Evolutionary conservation across 2,113 vertebrate species (phyloP).

Genomic region (Oryzias melastigma): DNA sequence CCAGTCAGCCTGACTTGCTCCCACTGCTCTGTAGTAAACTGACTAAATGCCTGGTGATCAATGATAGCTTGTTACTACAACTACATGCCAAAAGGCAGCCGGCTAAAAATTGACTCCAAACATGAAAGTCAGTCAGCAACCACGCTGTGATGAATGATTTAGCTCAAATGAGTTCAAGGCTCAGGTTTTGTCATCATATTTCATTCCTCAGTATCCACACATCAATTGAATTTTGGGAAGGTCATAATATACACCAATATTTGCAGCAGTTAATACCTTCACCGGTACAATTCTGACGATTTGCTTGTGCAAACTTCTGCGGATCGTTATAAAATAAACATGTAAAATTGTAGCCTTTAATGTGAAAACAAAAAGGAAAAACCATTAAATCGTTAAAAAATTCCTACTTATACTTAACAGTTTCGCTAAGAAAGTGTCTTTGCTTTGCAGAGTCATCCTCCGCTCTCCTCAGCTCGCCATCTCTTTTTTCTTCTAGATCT

Average conservation of each 20-base stretch:
- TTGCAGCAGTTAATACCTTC: too few relatives aligned
- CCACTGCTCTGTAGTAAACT: slow-evolving; percentile 34
- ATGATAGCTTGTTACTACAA: slow-evolving; percentile 57
- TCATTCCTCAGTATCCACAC: slow-evolving; percentile 27
- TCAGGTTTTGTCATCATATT: slow-evolving; percentile 32
- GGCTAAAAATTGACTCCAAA: slow-evolving; percentile 65
- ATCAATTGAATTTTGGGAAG: slow-evolving; percentile 5
- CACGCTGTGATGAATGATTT: slow-evolving; percentile 50
- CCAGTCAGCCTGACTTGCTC: slow-evolving; percentile 43
- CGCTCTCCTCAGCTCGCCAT: slow-evolving; percentile 9
- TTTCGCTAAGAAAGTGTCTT: not conserved
- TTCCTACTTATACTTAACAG: too few relatives aligned
- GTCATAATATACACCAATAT: not conserved
- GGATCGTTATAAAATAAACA: too few relatives aligned
- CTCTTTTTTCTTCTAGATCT: slow-evolving; percentile 41
- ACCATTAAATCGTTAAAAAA: too few relatives aligned
- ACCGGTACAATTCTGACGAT: too few relatives aligned
- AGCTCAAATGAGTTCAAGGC: slow-evolving; percentile 31
- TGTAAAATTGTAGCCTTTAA: too few relatives aligned
- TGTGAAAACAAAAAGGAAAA: too few relatives aligned
- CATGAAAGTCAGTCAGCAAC: slow-evolving; percentile 54
- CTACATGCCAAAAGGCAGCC: slow-evolving; percentile 61
- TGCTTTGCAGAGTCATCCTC: not conserved
- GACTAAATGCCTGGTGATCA: slow-evolving; percentile 56
- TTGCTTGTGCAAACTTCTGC: too few relatives aligned